phyloP scores from a whole-genome alignment of 2,888 invertebrate genomes.

The Encarsia formosa region DNA sequence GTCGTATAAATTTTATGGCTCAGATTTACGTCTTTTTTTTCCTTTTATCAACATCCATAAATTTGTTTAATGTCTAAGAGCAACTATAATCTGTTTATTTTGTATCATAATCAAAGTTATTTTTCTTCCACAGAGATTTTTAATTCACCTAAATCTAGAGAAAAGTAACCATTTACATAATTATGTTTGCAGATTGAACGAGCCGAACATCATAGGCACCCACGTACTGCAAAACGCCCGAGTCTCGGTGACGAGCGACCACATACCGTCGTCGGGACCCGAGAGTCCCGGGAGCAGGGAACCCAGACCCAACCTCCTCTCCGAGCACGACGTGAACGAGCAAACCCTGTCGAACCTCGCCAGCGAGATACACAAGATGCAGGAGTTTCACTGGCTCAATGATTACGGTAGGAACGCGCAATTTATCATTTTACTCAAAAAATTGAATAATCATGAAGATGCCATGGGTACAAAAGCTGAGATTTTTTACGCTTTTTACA shows the following conservation, averaged over 20 bases:
- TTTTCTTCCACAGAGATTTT: too few species aligned
- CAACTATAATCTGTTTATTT: too few species aligned
- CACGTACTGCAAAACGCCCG: slow-evolving; percentile 30
- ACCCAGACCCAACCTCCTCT: slow-evolving; percentile 30
- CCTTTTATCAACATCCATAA: too few species aligned
- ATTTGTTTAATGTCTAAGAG: too few species aligned
- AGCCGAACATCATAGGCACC: slow-evolving; percentile 44
- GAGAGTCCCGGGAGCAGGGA: slow-evolving; percentile 24
- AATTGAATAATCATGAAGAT: not conserved
- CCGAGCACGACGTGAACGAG: slow-evolving; percentile 28
- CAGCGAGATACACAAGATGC: slow-evolving; percentile 37
- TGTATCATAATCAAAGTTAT: too few species aligned
- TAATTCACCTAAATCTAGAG: too few species aligned
- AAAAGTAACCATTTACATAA: too few species aligned
- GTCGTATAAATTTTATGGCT: too few species aligned
- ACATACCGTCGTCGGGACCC: slow-evolving; percentile 4
- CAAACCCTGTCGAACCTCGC: slow-evolving; percentile 41
- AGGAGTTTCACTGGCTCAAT: slow-evolving; percentile 43
- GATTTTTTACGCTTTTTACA: too few species aligned
- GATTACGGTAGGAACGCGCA: slow-evolving; percentile 32
- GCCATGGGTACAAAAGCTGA: not conserved
- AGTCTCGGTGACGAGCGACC: slow-evolving; percentile 31
- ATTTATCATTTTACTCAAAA: not conserved
- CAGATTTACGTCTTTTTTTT: too few species aligned
- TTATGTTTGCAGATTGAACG: slow-evolving; percentile 38